Evolutionary conservation across 1,140 invertebrate genomes (phyloP), one percentile per base, ranked within the genome.

Genomic region (Camponotus vicinus): DNA sequence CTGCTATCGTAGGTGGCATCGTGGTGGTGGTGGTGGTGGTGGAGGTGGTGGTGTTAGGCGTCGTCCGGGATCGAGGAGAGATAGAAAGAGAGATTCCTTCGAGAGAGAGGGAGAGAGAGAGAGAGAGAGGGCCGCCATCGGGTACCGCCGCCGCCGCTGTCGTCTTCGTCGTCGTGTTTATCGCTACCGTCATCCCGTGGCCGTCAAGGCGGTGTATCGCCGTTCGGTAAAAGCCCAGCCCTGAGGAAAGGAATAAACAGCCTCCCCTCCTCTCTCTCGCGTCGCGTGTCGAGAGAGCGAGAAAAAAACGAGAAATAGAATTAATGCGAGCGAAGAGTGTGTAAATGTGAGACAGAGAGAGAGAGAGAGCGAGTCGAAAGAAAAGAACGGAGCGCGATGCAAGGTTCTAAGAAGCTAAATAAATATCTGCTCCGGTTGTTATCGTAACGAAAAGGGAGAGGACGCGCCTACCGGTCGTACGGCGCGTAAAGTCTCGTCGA

Each of bases 11-110:
- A 86, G 88, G 86, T 82, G 89, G 83, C 77, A 90, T 82, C 69
- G 88, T 88, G 89, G 77, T 86, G 78, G 85, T 86, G 67, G 66
- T 82, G 75, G 84, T 66, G 73, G 91, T 88, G 90, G 88, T 86
- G 77, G 85, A 40, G 73, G 91, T 88, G 89, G 88, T 90, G 83
- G 89, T 90, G 77, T 90, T 83, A 91, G 90, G 90, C 90, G 89
- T 91, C 90, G 89, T 86, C 87, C 89, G 90, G 90, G 86, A 86
- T 79, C 63, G 90, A 88, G 75, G 42, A 70, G 59, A 64, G 88
- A 85, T 40, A 78, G 15, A 71, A 5, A 71, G 49, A 55, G 85
- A 86, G 66, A 89, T 83, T 86, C 78, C 66, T 61, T 70, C 71
- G 77, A 34, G 64, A 80, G 64, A 70, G 55, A 77, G 80, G 27